Conservation (phyloP, 1,140 invertebrate species). For the Archivesica marissinica region DNA sequence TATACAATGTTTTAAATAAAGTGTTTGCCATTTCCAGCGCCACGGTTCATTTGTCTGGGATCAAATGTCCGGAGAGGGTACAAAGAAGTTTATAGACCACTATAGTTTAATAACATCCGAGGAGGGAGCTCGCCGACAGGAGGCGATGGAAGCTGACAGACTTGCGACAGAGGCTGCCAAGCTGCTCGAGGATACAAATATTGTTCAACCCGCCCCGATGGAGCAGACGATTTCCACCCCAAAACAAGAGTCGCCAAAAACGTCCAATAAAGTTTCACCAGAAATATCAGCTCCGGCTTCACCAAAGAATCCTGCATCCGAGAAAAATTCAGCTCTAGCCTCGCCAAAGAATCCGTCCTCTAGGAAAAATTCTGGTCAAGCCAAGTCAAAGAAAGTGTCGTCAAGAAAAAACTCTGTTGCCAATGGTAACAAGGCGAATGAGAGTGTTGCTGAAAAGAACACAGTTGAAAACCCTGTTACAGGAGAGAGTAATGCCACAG, state of each 20-base stretch:
- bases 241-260: not conserved
- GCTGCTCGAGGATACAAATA: slow-evolving; percentile 10
- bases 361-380: not conserved
- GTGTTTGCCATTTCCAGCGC: slow-evolving; percentile 68
- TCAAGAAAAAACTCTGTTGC: slow-evolving; percentile 36
- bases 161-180: slow-evolving; percentile 28
- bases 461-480: no score
- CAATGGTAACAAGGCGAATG: not conserved
- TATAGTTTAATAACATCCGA: slow-evolving; percentile 54
- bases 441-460: not conserved
- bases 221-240: not conserved
- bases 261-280: not conserved
- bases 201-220: not conserved
- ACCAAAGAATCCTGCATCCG: not conserved
- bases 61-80: slow-evolving; percentile 65
- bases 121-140: slow-evolving; percentile 27
- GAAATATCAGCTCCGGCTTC: not conserved
- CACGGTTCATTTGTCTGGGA: slow-evolving; percentile 81
- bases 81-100: slow-evolving; percentile 71
- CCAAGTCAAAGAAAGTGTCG: slow-evolving; percentile 7
- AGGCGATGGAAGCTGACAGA: slow-evolving; percentile 44
- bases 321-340: slow-evolving; percentile 7
- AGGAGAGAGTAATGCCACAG: no score
- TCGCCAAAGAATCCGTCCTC: not conserved
- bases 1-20: not conserved